Conservation (phyloP, 2,888 invertebrate genomes). For the Drosophila ustulata region DNA sequence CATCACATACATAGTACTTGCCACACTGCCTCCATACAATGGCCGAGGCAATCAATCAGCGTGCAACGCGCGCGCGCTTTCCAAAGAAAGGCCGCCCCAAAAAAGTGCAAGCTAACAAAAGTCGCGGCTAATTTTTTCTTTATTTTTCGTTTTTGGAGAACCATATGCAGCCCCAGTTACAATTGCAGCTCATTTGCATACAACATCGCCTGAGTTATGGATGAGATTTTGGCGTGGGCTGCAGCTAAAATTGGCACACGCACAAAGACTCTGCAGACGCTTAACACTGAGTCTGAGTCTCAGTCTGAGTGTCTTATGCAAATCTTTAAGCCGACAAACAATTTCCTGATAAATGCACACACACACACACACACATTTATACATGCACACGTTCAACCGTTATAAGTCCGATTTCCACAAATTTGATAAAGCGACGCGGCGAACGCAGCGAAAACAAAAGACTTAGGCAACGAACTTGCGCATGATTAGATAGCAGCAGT, state of each 20-base stretch:
- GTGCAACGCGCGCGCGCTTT: conserved; percentile 55
- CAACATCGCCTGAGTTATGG: conserved; percentile 55
- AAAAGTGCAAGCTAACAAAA: conserved; percentile 67
- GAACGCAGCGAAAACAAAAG: conserved; percentile 60
- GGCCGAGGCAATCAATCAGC: conserved; percentile 69
- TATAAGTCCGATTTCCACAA: conserved; percentile 70
- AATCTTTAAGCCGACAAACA: conserved; percentile 69
- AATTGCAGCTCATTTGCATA: conserved; percentile 64
- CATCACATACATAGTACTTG: conserved; percentile 30
- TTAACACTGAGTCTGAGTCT: conserved; percentile 7
- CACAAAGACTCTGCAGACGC: conserved; percentile 57
- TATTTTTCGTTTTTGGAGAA: conserved; percentile 1
- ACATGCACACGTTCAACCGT: conserved; percentile 51
- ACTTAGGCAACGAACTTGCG: conserved; percentile 71
- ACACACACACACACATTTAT: conserved; percentile 16
- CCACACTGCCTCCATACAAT: conserved; percentile 33
- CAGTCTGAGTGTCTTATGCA: conserved; percentile 60
- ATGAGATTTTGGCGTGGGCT: conserved; percentile 55
- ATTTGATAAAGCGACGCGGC: conserved; percentile 61
- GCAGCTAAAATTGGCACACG: conserved; percentile 70
- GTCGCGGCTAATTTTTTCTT: conserved; percentile 67
- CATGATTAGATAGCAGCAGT: conserved; percentile 40
- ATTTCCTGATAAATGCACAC: conserved; percentile 71
- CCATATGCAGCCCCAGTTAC: conserved; percentile 14
- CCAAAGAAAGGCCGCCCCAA: conserved; percentile 67